These are phyloP conservation scores for Pongo abelii DNA, from an alignment of 2,113 vertebrate species.

Conservation along the genomic window DNA sequence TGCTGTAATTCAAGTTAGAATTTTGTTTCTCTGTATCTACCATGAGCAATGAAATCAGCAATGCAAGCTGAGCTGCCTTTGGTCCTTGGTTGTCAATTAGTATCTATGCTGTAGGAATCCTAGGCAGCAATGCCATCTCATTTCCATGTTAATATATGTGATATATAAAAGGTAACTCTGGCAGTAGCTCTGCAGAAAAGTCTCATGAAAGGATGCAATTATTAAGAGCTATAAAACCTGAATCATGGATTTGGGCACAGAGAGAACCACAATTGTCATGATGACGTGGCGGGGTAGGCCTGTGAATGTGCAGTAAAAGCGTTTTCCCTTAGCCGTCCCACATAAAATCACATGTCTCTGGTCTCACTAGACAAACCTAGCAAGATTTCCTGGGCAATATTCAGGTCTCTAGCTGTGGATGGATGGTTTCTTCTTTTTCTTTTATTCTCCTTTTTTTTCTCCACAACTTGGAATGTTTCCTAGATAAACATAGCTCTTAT, in stretches of 20 bases:
- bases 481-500: not conserved
- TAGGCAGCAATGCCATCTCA: not conserved
- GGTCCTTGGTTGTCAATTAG: not conserved
- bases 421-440: not conserved
- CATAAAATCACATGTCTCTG: not conserved
- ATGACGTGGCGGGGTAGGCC: not conserved
- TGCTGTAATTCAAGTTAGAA: not conserved
- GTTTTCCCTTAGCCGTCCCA: not conserved
- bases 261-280: not conserved
- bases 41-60: not conserved
- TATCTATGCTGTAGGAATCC: not conserved
- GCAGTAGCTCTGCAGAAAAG: not conserved
- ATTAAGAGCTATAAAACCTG: not conserved
- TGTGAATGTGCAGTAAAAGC: fast-evolving
- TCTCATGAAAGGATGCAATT: not conserved
- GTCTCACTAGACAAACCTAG: not conserved
- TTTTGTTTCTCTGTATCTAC: not conserved
- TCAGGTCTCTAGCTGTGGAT: not conserved
- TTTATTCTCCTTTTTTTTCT: not conserved
- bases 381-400: not conserved
- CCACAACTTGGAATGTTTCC: not conserved
- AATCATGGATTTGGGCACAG: not conserved
- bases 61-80: not conserved
- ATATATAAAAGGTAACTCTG: not conserved
- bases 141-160: not conserved